phyloP scores from a whole-genome alignment of 2,888 invertebrate species.

The Acrocera orbiculus region DNA sequence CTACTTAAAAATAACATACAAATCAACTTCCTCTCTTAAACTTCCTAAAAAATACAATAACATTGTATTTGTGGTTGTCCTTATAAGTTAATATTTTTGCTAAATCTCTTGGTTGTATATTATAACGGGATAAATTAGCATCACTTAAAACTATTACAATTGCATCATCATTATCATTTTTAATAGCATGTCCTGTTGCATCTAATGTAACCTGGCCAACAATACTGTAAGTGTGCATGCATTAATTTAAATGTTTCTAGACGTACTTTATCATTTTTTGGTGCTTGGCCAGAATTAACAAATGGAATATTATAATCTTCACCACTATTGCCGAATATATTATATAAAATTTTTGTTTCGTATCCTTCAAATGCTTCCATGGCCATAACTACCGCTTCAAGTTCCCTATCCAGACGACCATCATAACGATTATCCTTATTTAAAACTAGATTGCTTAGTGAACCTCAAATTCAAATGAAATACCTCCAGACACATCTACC shows the following conservation, averaged over 20 bases:
- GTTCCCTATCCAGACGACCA: conserved; percentile 73
- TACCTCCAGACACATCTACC: too few species aligned
- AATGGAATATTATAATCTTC: conserved; percentile 62
- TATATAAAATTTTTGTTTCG: conserved; percentile 77
- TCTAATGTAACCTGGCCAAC: conserved; percentile 78
- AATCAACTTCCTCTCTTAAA: conserved; percentile 75
- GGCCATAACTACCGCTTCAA: conserved; percentile 75
- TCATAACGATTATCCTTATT: conserved; percentile 93
- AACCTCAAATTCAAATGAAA: too few species aligned
- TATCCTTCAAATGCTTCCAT: conserved; percentile 85
- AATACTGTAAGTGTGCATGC: conserved; percentile 94
- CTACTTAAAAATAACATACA: conserved; percentile 36
- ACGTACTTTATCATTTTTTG: conserved; percentile 74
- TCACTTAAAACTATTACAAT: conserved; percentile 87
- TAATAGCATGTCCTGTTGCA: conserved; percentile 61
- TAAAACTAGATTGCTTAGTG: too few species aligned
- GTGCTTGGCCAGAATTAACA: conserved; percentile 49
- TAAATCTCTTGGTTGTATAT: conserved; percentile 55
- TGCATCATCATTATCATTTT: conserved; percentile 59
- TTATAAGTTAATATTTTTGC: conserved; percentile 55
- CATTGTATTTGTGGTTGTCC: too few species aligned
- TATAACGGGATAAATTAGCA: conserved; percentile 82
- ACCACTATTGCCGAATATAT: conserved; percentile 88
- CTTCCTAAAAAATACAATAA: too few species aligned
- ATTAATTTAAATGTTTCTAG: conserved; percentile 59